Conservation (phyloP, 2,888 invertebrate species). For the Anagyrus pseudococci region DNA sequence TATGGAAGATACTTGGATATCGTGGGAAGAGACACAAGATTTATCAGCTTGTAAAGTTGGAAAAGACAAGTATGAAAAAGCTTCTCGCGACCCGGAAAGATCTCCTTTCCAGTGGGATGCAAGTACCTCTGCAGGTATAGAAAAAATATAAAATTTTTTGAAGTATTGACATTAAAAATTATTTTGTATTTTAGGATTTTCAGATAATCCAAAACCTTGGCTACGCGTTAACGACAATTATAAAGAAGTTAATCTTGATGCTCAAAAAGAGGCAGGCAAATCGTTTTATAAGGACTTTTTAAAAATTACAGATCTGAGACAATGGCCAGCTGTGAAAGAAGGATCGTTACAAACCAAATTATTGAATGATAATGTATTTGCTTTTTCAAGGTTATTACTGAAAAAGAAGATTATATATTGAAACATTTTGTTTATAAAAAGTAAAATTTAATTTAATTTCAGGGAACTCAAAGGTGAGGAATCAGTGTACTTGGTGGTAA, state of each 20-base stretch:
- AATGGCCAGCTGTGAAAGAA: conserved; percentile 63
- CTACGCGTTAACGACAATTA: conserved; percentile 73
- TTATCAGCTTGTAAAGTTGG: conserved; percentile 69
- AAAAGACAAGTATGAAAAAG: conserved; percentile 65
- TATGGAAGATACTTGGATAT: conserved; percentile 69
- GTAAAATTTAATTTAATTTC: too few species aligned
- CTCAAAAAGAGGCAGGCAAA: conserved; percentile 60
- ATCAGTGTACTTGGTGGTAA: conserved; percentile 63
- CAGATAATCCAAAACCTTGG: conserved; percentile 69
- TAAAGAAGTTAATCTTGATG: conserved; percentile 66
- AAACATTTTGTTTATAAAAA: too few species aligned
- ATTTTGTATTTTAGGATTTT: too few species aligned
- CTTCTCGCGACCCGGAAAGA: conserved; percentile 75
- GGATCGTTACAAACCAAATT: conserved; percentile 68
- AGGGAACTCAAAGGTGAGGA: too few species aligned
- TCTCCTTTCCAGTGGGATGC: conserved; percentile 84
- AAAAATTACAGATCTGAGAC: conserved; percentile 65
- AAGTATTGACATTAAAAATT: too few species aligned
- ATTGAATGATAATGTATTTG: conserved; percentile 56
- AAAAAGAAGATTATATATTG: too few species aligned
- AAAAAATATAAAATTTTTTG: too few species aligned
- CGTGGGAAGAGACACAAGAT: conserved; percentile 69
- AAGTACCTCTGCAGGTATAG: conserved; percentile 69
- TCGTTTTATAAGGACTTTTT: conserved; percentile 73
- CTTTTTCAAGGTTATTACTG: conserved; percentile 35